Conservation (phyloP, 2,888 invertebrate species). For the Drosophila merina region DNA sequence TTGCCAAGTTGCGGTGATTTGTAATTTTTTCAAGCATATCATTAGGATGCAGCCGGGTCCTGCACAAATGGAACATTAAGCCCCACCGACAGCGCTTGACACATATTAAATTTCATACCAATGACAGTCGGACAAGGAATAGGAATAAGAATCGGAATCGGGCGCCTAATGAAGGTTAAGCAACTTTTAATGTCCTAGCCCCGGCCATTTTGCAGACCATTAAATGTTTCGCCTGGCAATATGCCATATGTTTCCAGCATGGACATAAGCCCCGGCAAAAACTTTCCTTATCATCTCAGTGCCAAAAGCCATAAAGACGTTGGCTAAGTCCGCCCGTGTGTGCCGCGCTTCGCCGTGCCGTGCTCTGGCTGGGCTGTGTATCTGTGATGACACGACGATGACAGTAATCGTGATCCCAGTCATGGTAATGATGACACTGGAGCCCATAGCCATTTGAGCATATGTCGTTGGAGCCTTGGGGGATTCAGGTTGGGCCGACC, state of each 20-base stretch:
- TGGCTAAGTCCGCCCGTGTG: slow-evolving; percentile 6
- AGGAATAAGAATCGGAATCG: slow-evolving; percentile 46
- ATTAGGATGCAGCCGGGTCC: slow-evolving; percentile 68
- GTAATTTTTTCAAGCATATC: slow-evolving; percentile 70
- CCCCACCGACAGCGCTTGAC: slow-evolving; percentile 60
- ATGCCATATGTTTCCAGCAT: slow-evolving; percentile 74
- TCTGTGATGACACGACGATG: slow-evolving; percentile 55
- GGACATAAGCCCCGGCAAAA: slow-evolving; percentile 62
- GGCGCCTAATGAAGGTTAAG: slow-evolving; percentile 76
- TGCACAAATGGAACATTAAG: slow-evolving; percentile 75
- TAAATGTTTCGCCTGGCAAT: slow-evolving; percentile 80
- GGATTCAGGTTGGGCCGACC: slow-evolving; percentile 19
- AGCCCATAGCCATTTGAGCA: slow-evolving; percentile 47
- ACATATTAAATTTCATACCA: slow-evolving; percentile 75
- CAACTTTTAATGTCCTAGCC: slow-evolving; percentile 75
- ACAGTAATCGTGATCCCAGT: slow-evolving; percentile 62
- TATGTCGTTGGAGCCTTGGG: slow-evolving; percentile 56
- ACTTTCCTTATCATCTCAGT: slow-evolving; percentile 73
- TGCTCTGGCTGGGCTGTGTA: slow-evolving; percentile 18
- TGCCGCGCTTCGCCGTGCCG: neutral
- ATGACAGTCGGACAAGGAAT: slow-evolving; percentile 48
- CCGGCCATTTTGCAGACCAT: slow-evolving; percentile 75
- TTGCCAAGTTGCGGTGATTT: slow-evolving; percentile 72
- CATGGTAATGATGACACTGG: slow-evolving; percentile 68
- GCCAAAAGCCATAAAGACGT: slow-evolving; percentile 70